Evolutionary conservation across 2,113 vertebrate species (phyloP).

Genomic region (Scytalopus superciliaris): DNA sequence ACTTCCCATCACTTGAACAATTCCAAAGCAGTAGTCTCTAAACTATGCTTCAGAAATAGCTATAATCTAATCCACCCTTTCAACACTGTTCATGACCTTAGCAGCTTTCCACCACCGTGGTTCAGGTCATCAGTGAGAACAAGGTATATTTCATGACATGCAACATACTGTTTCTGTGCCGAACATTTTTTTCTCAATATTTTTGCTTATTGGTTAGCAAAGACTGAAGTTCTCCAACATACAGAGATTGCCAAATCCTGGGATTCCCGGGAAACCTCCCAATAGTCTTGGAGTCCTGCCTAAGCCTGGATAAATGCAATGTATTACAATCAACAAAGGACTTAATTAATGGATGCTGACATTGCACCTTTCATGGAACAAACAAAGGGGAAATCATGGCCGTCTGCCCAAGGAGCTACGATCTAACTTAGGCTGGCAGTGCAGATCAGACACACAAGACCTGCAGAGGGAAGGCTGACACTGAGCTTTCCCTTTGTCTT

Average conservation of each 20-base stretch:
- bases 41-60: not conserved
- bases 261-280: constrained; percentile 41
- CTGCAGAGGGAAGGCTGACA: constrained; percentile 5
- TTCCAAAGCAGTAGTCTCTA: not conserved
- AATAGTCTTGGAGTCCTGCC: constrained; percentile 7
- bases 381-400: constrained; percentile 21
- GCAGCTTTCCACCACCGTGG: not conserved
- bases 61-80: not conserved
- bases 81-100: not conserved
- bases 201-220: not conserved
- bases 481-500: not conserved
- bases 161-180: not conserved
- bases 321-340: constrained; percentile 35
- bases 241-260: constrained; percentile 6
- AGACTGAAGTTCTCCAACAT: not conserved
- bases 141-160: not conserved
- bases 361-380: not conserved
- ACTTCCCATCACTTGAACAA: not conserved
- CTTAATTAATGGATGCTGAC: constrained; percentile 55
- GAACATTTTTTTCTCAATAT: not conserved
- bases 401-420: constrained; percentile 16
- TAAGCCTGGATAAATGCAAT: constrained; percentile 1
- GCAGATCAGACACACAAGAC: not conserved
- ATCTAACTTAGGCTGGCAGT: not conserved
- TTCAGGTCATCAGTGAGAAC: not conserved